Conservation (phyloP, 2,888 invertebrate genomes). For the Tachystola acroxantha region DNA sequence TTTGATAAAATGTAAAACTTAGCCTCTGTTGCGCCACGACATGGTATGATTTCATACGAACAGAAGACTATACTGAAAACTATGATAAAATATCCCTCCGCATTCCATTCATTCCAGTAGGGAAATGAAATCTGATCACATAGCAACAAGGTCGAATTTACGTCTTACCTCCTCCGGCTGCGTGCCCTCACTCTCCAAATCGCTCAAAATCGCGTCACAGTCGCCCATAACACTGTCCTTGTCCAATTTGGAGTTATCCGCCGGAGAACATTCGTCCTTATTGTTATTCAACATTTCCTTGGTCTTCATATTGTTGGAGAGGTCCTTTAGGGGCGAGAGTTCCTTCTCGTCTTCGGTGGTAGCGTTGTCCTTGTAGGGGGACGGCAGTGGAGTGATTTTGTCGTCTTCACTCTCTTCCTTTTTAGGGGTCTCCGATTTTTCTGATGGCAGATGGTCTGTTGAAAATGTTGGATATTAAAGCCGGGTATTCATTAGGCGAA, state of each 20-base stretch:
- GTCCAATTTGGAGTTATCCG: constrained; percentile 64
- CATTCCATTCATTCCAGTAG: no score
- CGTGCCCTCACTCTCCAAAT: constrained; percentile 92
- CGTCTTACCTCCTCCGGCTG: constrained; percentile 89
- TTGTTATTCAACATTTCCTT: constrained; percentile 63
- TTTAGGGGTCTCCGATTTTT: constrained; percentile 53
- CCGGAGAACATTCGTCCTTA: constrained; percentile 65
- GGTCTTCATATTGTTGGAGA: constrained; percentile 44
- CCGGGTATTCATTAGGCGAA: no score
- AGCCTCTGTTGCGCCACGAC: no score
- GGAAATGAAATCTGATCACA: no score
- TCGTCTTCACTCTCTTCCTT: constrained; percentile 36
- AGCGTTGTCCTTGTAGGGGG: constrained; percentile 41
- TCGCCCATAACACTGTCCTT: constrained; percentile 83
- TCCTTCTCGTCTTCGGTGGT: constrained; percentile 46
- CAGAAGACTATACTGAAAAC: no score
- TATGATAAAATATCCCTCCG: no score
- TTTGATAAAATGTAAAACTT: no score
- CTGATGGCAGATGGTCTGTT: constrained; percentile 36
- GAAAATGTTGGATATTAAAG: no score
- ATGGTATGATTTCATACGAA: no score
- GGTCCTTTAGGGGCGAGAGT: constrained; percentile 53
- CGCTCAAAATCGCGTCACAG: constrained; percentile 77
- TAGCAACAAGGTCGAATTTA: no score
- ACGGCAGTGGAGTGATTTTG: constrained; percentile 27